phyloP scores from a whole-genome alignment of 2,888 invertebrate species.

The Campoplex nolae region DNA sequence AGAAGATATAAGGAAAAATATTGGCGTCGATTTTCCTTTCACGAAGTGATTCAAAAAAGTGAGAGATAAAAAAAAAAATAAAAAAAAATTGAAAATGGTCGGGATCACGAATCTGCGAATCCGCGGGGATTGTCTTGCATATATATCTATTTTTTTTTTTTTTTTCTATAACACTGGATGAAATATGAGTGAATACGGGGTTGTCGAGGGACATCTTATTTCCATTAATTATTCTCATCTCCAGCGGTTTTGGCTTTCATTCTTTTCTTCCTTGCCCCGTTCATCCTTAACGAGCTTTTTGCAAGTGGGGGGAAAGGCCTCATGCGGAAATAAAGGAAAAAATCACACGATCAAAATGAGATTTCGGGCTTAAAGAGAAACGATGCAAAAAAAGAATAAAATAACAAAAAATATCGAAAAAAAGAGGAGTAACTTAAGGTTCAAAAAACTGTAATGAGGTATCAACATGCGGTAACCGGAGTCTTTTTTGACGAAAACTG shows the following conservation, averaged over 20 bases:
- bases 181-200: conserved; percentile 28
- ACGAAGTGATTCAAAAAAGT: no score
- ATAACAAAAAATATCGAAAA: conserved; percentile 16
- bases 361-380: conserved; percentile 64
- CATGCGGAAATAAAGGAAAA: conserved; percentile 45
- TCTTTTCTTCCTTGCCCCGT: conserved; percentile 40
- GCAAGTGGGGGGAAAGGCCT: conserved; percentile 18
- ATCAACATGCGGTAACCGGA: conserved; percentile 47
- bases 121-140: no score
- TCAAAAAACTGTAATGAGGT: conserved; percentile 26
- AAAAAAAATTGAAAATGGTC: no score
- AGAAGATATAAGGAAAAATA: no score
- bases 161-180: background rate
- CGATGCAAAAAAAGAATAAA: conserved; percentile 25
- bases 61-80: no score
- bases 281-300: conserved; percentile 61
- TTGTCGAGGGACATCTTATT: conserved; percentile 49
- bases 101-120: no score
- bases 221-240: conserved; percentile 60
- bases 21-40: no score
- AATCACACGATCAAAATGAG: conserved; percentile 54
- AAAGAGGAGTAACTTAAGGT: conserved; percentile 7
- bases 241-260: conserved; percentile 48
- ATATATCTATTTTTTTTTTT: no score
- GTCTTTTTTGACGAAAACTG: conserved; percentile 66